Percentiles rank a stretch among this genome's conserved stretches.
Evolutionary conservation across 1,140 invertebrate genomes (phyloP).

Genomic region (Amyelois transitella): DNA sequence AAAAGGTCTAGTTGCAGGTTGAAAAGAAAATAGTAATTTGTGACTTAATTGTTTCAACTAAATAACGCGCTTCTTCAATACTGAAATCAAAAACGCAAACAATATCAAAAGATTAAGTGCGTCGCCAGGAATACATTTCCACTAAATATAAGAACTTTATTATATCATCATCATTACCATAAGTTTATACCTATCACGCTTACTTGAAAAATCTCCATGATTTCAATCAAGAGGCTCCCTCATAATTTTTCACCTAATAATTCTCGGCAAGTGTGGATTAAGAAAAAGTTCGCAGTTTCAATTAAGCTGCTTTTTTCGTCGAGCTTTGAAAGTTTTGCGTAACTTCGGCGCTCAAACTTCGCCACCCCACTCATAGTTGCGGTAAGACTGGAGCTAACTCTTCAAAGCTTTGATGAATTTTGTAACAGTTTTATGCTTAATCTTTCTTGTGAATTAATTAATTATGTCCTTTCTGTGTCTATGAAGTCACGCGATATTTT

Average conservation of each 20-base stretch:
- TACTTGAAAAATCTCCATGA: no score
- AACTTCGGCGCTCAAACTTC: constrained; percentile 5
- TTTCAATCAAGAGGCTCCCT: not conserved
- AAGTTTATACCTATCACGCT: no score
- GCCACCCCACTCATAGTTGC: constrained; percentile 1
- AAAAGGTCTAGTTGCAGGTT: no score
- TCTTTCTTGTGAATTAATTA: not conserved
- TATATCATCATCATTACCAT: no score
- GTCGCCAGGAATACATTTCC: no score
- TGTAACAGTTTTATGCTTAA: constrained; percentile 5
- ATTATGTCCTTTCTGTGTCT: not conserved
- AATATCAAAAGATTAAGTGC: no score
- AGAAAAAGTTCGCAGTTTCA: constrained; percentile 21
- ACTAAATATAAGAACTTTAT: no score
- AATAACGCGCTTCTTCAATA: no score
- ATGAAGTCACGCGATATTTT: not conserved
- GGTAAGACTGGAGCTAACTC: constrained; percentile 6
- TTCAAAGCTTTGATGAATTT: constrained; percentile 5
- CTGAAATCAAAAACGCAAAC: no score
- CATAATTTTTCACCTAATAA: constrained; percentile 11
- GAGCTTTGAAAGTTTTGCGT: constrained; percentile 19
- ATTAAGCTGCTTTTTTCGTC: constrained; percentile 23
- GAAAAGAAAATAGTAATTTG: no score
- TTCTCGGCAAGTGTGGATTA: constrained; percentile 8
- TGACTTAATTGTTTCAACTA: no score